Evolutionary conservation across 1,140 invertebrate genomes (phyloP).

Genomic region (Papilio xuthus): DNA sequence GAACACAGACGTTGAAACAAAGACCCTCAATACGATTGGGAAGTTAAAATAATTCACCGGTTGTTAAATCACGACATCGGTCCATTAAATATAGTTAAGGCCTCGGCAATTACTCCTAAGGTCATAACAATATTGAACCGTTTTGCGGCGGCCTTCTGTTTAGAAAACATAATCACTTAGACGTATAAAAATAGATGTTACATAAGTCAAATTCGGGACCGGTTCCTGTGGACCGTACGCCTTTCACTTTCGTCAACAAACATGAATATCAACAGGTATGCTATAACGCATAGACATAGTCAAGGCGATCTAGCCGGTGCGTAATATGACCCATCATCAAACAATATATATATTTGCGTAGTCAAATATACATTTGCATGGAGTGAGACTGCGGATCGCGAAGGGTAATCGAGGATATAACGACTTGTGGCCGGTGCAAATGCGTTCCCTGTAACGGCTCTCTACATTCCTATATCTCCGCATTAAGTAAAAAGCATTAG

Average conservation of each 20-base stretch:
- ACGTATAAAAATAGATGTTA: conserved; percentile 27
- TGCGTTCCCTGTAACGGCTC: conserved; percentile 70
- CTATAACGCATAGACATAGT: conserved; percentile 42
- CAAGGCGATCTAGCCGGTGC: conserved; percentile 54
- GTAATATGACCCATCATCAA: conserved; percentile 41
- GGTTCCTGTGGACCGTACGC: conserved; percentile 40
- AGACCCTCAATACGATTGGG: not conserved
- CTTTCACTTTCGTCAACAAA: conserved; percentile 59
- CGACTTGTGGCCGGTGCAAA: conserved; percentile 67
- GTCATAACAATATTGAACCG: conserved; percentile 55
- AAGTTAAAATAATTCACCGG: conserved; percentile 22
- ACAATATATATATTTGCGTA: conserved; percentile 61
- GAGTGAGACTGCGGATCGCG: conserved; percentile 56
- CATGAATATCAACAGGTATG: conserved; percentile 50
- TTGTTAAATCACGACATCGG: conserved; percentile 46
- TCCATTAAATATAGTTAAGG: conserved; percentile 51
- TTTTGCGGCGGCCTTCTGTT: conserved; percentile 48
- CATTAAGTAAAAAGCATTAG: conserved; percentile 41
- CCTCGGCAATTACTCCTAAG: conserved; percentile 58
- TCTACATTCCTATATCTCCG: conserved; percentile 52
- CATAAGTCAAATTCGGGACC: conserved; percentile 37
- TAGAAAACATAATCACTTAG: conserved; percentile 18
- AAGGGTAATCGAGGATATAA: conserved; percentile 62
- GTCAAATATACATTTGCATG: conserved; percentile 60
- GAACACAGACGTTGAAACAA: not conserved